phyloP scores from a whole-genome alignment of 2,888 invertebrate species.

The Allolobophora icterica region DNA sequence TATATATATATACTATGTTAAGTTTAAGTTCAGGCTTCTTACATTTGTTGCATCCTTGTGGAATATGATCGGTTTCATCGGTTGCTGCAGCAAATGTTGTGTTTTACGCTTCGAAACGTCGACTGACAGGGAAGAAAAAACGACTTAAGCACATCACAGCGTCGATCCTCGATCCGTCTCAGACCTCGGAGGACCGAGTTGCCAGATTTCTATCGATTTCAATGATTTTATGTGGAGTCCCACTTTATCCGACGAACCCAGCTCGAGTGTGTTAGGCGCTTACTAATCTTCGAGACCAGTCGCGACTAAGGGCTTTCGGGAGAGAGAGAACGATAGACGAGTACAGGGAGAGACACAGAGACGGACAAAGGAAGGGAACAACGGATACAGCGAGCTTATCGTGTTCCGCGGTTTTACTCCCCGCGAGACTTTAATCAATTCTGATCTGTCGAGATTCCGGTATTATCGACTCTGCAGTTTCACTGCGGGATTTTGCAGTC shows the following conservation, averaged over 20 bases:
- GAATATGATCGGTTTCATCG: neutral
- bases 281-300: conserved; percentile 1
- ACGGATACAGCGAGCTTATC: neutral
- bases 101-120: neutral
- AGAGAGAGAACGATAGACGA: too few relatives aligned
- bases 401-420: neutral
- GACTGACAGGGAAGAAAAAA: neutral
- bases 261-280: neutral
- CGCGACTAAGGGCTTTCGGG: neutral
- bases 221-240: neutral
- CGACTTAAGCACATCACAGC: neutral
- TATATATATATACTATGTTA: too few relatives aligned
- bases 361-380: neutral
- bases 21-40: neutral
- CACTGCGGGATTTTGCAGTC: neutral
- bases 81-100: neutral
- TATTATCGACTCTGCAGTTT: neutral
- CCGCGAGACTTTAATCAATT: conserved; percentile 10
- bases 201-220: conserved; percentile 5
- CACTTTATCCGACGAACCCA: neutral
- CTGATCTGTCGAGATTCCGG: neutral
- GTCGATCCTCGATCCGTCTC: neutral
- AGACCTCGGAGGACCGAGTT: neutral
- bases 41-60: neutral
- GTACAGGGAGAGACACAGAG: neutral